Base-by-base conservation (phyloP, 2,113 vertebrate species). In the Agelaius phoeniceus region DNA sequence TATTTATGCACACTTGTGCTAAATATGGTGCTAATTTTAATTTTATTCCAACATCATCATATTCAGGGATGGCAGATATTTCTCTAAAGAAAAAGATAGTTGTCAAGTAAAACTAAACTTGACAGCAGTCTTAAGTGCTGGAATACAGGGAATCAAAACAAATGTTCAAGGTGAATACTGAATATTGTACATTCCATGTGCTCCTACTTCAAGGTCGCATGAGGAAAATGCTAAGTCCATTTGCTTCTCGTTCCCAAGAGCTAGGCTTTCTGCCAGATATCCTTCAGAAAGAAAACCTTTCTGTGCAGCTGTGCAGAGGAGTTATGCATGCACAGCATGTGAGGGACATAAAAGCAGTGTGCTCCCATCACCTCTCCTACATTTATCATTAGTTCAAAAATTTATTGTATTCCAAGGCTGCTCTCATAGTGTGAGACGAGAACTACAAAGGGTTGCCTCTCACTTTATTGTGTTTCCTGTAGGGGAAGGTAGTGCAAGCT, bases 321-420 rank as follows among this genome's bases (percentile, higher is more conserved):
- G 10, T 75, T 90, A 61, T 9, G 21, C 27, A 84, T 65, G 48
- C 35, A 55, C 23, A 57, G 35, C 31, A 63, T 87, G 31, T 4
- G 11, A 82, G 31, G 83, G 19, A 84, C 62, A 61, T 65, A 78
- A 87, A 95, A 87, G 41, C 62, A 75, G 19, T 17, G 8, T 54
- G 46, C 13, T 61, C 27, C 6, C 1, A 66, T 65, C 59, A 84
- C 44, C 58, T 78, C 43, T 58, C 8, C 28, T 57, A 41, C 35
- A 91, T 82, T 76, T 78, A 82, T 82, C 61, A 78, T 87, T 76
- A 72, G 27, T 66, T 89, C 81, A 95, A 68, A 77, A 89, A 41
- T 9, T 41, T 18, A 82, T 91, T 89, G 35, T 46, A 49, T 33
- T 72, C 22, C 15, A 68, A 75, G 57, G 44, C 27, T 79, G 28